phyloP scores from a whole-genome alignment of 1,140 invertebrate species.

The Myzus persicae region DNA sequence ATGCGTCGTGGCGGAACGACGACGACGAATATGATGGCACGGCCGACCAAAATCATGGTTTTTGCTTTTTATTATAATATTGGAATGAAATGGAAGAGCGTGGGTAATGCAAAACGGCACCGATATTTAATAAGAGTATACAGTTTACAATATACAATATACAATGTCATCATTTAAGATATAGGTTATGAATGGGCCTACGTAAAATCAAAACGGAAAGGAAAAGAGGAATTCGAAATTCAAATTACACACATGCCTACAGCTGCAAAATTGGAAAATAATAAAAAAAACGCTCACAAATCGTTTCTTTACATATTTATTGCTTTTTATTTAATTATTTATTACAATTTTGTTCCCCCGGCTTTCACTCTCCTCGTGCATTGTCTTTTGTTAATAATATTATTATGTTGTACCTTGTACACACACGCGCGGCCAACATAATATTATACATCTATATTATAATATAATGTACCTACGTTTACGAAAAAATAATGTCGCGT shows the following conservation, averaged over 20 bases:
- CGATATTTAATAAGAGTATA: too few relatives aligned
- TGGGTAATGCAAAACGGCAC: background rate
- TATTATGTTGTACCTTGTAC: background rate
- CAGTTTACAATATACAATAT: background rate
- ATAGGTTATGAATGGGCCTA: background rate
- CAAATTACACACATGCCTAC: background rate
- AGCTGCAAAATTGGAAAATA: background rate
- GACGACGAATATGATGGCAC: background rate
- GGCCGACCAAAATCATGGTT: background rate
- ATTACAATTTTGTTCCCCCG: background rate
- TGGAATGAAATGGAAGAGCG: background rate
- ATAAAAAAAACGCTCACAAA: background rate
- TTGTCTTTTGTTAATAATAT: slow-evolving; percentile 21
- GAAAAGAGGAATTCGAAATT: background rate
- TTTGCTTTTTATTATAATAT: background rate
- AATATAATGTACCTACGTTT: background rate
- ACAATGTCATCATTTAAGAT: background rate
- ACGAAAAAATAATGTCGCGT: slow-evolving; percentile 20
- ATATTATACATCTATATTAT: background rate
- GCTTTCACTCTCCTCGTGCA: background rate
- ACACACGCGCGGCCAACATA: background rate
- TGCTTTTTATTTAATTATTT: background rate
- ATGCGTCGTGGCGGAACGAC: slow-evolving; percentile 30
- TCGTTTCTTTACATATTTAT: slow-evolving; percentile 36
- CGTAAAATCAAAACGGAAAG: background rate